These are phyloP conservation scores for Gobius niger DNA, from an alignment of 2,113 vertebrate genomes.

Conservation along the genomic window DNA sequence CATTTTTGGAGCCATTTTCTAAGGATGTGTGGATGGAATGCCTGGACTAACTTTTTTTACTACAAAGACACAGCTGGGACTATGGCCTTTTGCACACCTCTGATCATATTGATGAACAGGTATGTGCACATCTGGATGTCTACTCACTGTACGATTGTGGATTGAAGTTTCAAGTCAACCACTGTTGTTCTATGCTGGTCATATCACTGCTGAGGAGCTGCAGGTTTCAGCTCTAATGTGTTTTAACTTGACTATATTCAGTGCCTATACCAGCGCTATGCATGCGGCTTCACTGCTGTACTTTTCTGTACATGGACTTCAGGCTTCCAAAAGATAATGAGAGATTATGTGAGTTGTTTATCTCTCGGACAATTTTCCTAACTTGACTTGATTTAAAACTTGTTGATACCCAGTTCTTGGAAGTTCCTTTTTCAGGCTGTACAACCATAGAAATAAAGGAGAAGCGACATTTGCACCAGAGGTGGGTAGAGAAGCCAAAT, in stretches of 20 bases:
- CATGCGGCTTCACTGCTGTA: no score
- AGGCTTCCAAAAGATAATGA: no score
- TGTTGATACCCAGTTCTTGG: no score
- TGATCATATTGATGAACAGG: background rate
- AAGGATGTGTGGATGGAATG: background rate
- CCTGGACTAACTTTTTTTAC: background rate
- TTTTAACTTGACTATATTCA: background rate
- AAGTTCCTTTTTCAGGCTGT: no score
- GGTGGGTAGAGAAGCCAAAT: no score
- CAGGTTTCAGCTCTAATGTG: slow-evolving; percentile 47
- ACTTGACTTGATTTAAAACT: no score
- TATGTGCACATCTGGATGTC: background rate
- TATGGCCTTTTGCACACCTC: background rate
- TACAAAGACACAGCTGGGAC: background rate
- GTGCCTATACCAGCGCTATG: no score
- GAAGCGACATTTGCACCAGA: no score
- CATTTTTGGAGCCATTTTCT: background rate
- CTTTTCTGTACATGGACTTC: no score
- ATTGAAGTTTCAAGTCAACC: background rate
- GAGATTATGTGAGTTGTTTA: no score
- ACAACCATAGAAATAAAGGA: no score
- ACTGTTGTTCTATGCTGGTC: background rate
- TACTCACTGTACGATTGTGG: background rate
- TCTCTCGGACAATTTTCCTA: no score
- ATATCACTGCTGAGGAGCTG: slow-evolving; percentile 36